These are phyloP conservation scores for Mobula hypostoma DNA, from an alignment of 2,113 vertebrate genomes.

Conservation along the genomic window DNA sequence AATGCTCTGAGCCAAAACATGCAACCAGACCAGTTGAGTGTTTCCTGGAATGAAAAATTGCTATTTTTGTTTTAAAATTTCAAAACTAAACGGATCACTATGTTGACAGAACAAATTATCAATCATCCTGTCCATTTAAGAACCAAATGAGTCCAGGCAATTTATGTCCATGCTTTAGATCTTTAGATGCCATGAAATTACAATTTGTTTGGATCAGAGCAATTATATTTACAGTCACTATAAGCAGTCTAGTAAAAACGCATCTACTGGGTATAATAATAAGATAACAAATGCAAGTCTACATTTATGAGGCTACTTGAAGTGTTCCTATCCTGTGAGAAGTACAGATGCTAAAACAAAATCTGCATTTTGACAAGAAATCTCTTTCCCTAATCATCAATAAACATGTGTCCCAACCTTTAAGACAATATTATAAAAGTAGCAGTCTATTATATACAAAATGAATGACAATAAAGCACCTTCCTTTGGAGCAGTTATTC, in stretches of 20 bases:
- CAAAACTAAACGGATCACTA: background rate
- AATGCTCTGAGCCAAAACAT: no score
- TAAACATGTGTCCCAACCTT: background rate
- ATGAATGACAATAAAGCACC: background rate
- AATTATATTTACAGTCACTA: background rate
- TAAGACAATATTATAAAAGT: background rate
- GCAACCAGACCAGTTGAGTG: no score
- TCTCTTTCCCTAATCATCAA: background rate
- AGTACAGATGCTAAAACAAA: background rate
- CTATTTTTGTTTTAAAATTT: background rate
- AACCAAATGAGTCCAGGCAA: background rate
- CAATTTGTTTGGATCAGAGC: background rate
- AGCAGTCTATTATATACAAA: background rate
- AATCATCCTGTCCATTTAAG: background rate
- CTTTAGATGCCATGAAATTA: background rate
- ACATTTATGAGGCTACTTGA: background rate
- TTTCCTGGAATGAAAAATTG: no score
- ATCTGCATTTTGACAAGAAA: background rate
- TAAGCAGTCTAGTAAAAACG: background rate
- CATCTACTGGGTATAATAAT: background rate
- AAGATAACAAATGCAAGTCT: background rate
- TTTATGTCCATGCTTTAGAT: background rate
- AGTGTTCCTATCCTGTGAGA: background rate
- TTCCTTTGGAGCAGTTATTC: background rate
- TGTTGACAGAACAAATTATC: background rate